Evolutionary conservation across 2,888 invertebrate genomes (phyloP), one percentile per base, ranked within the genome.

Genomic region (Yponomeuta plumbellus): DNA sequence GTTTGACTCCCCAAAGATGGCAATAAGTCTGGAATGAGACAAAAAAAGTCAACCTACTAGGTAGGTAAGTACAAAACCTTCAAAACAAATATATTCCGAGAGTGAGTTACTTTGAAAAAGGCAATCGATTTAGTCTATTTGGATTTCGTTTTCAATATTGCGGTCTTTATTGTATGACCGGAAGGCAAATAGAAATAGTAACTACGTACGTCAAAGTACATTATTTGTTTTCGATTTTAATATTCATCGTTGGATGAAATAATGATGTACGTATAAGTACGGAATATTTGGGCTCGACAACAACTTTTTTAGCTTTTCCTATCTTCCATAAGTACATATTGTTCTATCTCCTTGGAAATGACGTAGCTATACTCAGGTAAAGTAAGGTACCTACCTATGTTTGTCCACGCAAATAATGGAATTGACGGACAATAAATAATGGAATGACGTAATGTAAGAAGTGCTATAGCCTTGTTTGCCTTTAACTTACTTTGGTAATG

Each of bases 1-100:
- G 21, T 79, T 76, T 0, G 88, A 86, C 61, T 83, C 81, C 1
- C 90, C 91, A 63, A 92, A 86, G 59, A 93, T 88, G 21, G 76
- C 76, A 65, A 81, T 75, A 56, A 92, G 75, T 77, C 93, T 92
- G 71, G 75, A 85, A 80, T 64, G 40, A 70, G 68, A 23, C 65
- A 59, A 22, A 58, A 34, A 1, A 8, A 34, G 8, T 34, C 8
- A 34, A 34, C 8, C 34, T 34, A 34, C 34, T 34, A 34, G 34
- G 34, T 34, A 34, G 34, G 34, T 34, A 10, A 34, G 34, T 34
- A 8, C 8, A 2, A 26, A 26, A 26, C 26, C 26, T 26, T 5
- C 2, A 26, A 4, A 2, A 2, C 26, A 26, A 26, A 26, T 34
- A 34, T 10, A 34, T 34, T 8, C 8, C 6, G 34, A 34, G 34